These are phyloP conservation scores for Nerophis ophidion DNA, from an alignment of 2,113 vertebrate genomes.

Conservation along the genomic window DNA sequence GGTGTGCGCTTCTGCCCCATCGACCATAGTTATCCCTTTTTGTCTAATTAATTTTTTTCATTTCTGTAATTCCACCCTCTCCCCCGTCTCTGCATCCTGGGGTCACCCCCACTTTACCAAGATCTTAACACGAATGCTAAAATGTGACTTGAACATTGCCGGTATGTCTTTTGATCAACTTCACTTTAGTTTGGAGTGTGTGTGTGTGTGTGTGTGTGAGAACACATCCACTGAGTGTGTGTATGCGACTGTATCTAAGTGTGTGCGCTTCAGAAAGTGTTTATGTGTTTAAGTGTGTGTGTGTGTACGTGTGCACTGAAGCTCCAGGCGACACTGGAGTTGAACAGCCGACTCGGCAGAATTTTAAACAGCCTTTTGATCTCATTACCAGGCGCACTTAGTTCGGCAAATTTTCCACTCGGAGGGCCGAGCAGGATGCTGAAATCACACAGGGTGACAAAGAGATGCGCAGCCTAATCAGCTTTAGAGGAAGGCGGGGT, in stretches of 20 bases:
- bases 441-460: conserved; percentile 54
- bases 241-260: conserved; percentile 2
- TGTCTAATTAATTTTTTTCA: no score
- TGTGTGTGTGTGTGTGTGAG: conserved; percentile 7
- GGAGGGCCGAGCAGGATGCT: conserved; percentile 48
- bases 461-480: conserved; percentile 53
- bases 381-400: conserved; percentile 55
- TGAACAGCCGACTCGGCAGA: conserved; percentile 51
- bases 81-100: no score
- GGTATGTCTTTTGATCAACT: neutral
- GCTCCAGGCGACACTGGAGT: conserved; percentile 35
- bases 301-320: conserved; percentile 18
- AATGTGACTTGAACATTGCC: no score
- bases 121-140: no score
- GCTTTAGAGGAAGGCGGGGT: conserved; percentile 40
- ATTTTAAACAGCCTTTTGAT: conserved; percentile 46
- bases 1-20: no score
- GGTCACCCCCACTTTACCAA: no score
- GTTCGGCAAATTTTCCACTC: conserved; percentile 58
- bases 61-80: no score
- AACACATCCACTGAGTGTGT: neutral
- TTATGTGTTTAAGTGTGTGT: conserved; percentile 1
- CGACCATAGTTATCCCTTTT: no score
- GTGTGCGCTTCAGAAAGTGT: neutral
- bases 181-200: neutral